Evolutionary conservation across 2,797 vertebrate genomes (phyloP).

Genomic region (Sebastes oblongus): DNA sequence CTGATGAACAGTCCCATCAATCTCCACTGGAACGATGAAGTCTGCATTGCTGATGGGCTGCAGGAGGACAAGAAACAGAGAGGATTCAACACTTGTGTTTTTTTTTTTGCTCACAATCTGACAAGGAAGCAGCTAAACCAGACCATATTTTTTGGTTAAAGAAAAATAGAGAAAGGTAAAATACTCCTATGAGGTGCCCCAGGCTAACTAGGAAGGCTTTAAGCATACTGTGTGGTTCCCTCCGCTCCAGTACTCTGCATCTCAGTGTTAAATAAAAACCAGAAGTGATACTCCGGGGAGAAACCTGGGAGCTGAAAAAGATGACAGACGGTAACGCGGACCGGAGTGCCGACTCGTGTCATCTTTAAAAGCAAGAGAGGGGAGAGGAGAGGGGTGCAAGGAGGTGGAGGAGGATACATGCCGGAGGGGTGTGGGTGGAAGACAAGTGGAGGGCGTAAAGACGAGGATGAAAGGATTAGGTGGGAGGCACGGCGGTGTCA

Average conservation of each 20-base stretch:
- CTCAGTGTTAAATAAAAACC: conserved; percentile 57
- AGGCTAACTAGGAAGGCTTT: conserved; percentile 47
- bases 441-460: conserved; percentile 50
- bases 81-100: conserved; percentile 12
- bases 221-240: conserved; percentile 45
- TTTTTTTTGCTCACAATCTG: neutral
- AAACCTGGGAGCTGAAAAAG: conserved; percentile 34
- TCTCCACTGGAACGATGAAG: conserved; percentile 89
- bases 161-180: conserved; percentile 11
- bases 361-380: conserved; percentile 42
- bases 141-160: neutral
- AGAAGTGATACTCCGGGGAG: conserved; percentile 48
- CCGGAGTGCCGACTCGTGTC: conserved; percentile 51
- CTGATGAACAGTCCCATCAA: conserved; percentile 98
- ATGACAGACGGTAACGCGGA: conserved; percentile 42
- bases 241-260: conserved; percentile 25
- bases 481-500: conserved; percentile 56
- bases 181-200: conserved; percentile 25
- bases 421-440: conserved; percentile 66
- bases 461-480: conserved; percentile 72
- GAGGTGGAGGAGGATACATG: conserved; percentile 46
- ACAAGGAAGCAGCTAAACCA: conserved; percentile 8
- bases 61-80: conserved; percentile 42
- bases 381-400: conserved; percentile 28
- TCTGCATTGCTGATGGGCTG: conserved; percentile 98